These are phyloP conservation scores for Pandemis cinnamomeana DNA, from an alignment of 2,888 invertebrate genomes.

Conservation along the genomic window DNA sequence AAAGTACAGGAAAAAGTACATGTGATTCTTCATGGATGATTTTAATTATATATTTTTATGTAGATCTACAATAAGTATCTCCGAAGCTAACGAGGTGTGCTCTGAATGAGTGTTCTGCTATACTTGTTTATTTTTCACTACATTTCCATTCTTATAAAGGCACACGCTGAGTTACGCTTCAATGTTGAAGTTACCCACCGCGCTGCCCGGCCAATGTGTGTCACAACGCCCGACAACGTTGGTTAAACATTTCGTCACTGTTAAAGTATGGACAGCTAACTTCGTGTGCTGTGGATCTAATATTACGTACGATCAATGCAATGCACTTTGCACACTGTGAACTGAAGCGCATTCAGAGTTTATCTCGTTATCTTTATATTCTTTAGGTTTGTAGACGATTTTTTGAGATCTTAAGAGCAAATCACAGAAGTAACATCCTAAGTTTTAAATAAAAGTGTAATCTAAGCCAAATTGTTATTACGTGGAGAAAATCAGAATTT, in stretches of 20 bases:
- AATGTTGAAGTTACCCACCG: background rate
- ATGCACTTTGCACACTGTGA: background rate
- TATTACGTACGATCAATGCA: background rate
- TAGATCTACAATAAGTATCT: constrained; percentile 46
- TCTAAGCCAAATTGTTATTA: constrained; percentile 81
- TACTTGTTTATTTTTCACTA: background rate
- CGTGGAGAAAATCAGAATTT: constrained; percentile 84
- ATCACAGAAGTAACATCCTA: constrained; percentile 65
- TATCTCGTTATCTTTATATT: constrained; percentile 42
- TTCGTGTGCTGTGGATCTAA: background rate
- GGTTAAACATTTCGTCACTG: background rate
- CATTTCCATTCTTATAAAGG: background rate
- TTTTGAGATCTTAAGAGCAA: constrained; percentile 59
- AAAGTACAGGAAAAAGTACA: constrained; percentile 83
- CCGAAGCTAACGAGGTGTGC: constrained; percentile 57
- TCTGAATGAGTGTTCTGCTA: constrained; percentile 48
- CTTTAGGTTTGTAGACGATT: constrained; percentile 62
- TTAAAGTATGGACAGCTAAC: background rate
- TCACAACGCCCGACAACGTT: background rate
- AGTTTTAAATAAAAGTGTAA: constrained; percentile 69
- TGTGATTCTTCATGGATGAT: constrained; percentile 77
- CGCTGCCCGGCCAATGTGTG: background rate
- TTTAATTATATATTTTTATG: constrained; percentile 67
- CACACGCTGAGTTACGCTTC: background rate
- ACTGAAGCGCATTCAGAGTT: constrained; percentile 23